A percentile compares a stretch with the other conserved stretches of the same genome.
Conservation (phyloP, 2,113 vertebrate genomes). For the Zapornia atra region DNA sequence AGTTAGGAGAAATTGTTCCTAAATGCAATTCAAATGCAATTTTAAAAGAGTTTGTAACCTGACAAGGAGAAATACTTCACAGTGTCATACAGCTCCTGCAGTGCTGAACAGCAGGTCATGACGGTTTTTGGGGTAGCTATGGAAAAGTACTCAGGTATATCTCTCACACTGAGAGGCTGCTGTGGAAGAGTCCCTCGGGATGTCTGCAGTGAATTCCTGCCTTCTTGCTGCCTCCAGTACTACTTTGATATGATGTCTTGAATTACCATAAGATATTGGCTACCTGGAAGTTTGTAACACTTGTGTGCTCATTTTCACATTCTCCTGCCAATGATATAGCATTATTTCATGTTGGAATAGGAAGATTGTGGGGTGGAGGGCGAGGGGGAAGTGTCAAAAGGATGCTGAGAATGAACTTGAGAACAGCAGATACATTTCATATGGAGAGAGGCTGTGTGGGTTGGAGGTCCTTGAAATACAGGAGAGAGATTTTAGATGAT, state of each 20-base stretch:
- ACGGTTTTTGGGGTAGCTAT: background rate
- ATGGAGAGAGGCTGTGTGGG: background rate
- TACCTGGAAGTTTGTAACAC: background rate
- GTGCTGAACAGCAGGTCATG: background rate
- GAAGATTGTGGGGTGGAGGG: background rate
- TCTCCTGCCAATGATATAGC: background rate
- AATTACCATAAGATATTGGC: background rate
- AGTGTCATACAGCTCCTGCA: background rate
- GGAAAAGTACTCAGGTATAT: background rate
- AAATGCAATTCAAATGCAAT: background rate
- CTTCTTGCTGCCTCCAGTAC: background rate
- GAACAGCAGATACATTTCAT: background rate
- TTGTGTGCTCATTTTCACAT: background rate
- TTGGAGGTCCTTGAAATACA: background rate
- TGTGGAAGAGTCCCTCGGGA: background rate
- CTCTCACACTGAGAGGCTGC: background rate
- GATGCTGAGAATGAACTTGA: background rate
- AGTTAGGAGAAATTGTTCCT: background rate
- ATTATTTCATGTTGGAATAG: background rate
- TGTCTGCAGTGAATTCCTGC: background rate
- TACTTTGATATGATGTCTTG: background rate
- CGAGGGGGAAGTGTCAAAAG: background rate
- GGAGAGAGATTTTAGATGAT: background rate
- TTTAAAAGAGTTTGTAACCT: background rate
- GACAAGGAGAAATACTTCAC: background rate